These are phyloP conservation scores for Patiria pectinifera DNA, from an alignment of 53 echinoderm and acorn worm genomes.

Conservation along the genomic window DNA sequence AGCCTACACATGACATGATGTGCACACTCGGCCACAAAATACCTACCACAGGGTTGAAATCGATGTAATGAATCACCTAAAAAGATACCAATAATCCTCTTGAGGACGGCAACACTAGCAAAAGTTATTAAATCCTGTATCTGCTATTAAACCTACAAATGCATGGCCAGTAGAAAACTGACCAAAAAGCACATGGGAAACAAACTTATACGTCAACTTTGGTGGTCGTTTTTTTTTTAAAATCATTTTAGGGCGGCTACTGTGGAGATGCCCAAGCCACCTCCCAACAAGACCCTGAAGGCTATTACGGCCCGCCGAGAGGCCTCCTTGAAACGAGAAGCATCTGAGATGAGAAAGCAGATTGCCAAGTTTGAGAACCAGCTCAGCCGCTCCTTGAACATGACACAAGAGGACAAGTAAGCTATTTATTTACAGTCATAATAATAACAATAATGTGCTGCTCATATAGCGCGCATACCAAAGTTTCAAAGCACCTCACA, in stretches of 20 bases:
- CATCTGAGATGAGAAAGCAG: conserved; percentile 76
- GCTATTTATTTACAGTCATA: not conserved
- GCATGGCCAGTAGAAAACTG: too few relatives aligned
- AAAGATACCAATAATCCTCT: too few relatives aligned
- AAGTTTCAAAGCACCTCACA: too few relatives aligned
- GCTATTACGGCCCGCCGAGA: conserved; percentile 88
- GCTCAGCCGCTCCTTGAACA: conserved; percentile 77
- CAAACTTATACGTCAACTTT: not conserved
- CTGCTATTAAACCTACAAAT: too few relatives aligned
- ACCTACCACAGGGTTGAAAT: too few relatives aligned
- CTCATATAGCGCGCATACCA: too few relatives aligned
- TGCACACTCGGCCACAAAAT: too few relatives aligned
- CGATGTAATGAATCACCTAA: too few relatives aligned
- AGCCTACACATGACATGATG: too few relatives aligned
- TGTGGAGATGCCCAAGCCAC: conserved; percentile 91
- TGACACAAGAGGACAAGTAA: conserved; percentile 87
- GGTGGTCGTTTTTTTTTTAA: not conserved
- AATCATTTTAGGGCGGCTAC: conserved; percentile 84
- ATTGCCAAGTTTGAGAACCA: conserved; percentile 90
- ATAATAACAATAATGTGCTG: not conserved
- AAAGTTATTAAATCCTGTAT: too few relatives aligned
- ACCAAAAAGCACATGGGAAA: too few relatives aligned
- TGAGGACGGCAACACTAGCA: too few relatives aligned
- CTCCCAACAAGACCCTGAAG: conserved; percentile 85
- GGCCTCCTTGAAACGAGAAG: conserved; percentile 81